These are phyloP conservation scores for Catostomus latipinnis DNA, from an alignment of 2,797 vertebrate genomes.

Conservation along the genomic window DNA sequence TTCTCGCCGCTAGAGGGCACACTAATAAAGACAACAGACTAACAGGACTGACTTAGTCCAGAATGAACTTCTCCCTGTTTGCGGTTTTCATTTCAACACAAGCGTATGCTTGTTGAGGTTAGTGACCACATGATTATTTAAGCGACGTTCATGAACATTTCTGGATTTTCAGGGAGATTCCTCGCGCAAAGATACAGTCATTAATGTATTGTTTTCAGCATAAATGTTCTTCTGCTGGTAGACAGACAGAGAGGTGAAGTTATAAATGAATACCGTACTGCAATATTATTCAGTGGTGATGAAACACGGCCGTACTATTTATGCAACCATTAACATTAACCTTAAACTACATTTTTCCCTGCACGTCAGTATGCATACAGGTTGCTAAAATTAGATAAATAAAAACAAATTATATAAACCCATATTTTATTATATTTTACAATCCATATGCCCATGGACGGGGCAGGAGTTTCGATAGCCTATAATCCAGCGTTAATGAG, in stretches of 20 bases:
- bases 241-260: neutral
- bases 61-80: slow-evolving; percentile 20
- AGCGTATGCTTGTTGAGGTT: slow-evolving; percentile 40
- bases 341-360: neutral
- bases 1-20: slow-evolving; percentile 23
- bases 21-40: slow-evolving; percentile 18
- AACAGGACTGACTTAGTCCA: slow-evolving; percentile 10
- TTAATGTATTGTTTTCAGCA: neutral
- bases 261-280: neutral
- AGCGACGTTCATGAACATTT: slow-evolving; percentile 37
- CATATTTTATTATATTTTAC: neutral
- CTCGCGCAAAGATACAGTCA: slow-evolving; percentile 4
- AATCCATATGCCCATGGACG: neutral
- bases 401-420: neutral
- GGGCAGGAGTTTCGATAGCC: neutral
- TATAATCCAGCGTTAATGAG: neutral
- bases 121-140: slow-evolving; percentile 42
- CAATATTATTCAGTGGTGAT: neutral
- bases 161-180: neutral
- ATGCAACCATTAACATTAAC: neutral
- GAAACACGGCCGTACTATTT: neutral
- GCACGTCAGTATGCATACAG: neutral
- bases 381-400: neutral
- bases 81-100: slow-evolving; percentile 38
- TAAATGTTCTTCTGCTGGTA: neutral